Conservation (phyloP, 2,888 invertebrate genomes). For the Zygothrica quintamaculata region DNA sequence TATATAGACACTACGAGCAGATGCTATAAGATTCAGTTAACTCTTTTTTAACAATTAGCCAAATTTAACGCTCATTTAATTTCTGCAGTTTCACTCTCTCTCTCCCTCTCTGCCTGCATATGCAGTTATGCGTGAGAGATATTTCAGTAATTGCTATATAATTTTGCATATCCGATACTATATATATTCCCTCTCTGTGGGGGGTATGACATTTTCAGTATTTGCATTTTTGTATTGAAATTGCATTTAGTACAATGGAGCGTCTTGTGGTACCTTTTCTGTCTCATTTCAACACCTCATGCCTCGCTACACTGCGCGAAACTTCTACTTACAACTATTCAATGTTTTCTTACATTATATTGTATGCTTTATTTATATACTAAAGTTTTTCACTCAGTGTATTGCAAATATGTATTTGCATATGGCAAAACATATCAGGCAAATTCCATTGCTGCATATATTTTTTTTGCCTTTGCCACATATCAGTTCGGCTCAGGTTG, state of each 20-base stretch:
- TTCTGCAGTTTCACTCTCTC: slow-evolving; percentile 48
- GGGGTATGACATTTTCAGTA: slow-evolving; percentile 2
- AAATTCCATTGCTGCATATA: slow-evolving; percentile 49
- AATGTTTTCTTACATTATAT: not conserved
- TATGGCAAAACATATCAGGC: slow-evolving; percentile 72
- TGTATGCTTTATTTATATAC: not conserved
- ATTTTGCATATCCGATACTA: not conserved
- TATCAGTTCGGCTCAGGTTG: slow-evolving; percentile 34
- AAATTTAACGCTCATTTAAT: slow-evolving; percentile 68
- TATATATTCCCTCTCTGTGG: slow-evolving; percentile 14
- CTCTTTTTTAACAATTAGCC: slow-evolving; percentile 27
- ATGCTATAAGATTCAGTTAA: too few relatives aligned
- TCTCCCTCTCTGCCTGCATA: too few relatives aligned
- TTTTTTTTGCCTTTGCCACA: slow-evolving; percentile 40
- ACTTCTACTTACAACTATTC: too few relatives aligned
- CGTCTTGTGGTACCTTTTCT: slow-evolving; percentile 1
- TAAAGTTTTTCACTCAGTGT: slow-evolving; percentile 47
- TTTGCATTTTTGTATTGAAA: not conserved
- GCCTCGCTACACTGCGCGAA: slow-evolving; percentile 13
- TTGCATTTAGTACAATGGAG: slow-evolving; percentile 8
- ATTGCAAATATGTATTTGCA: slow-evolving; percentile 59
- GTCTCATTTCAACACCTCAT: slow-evolving; percentile 22
- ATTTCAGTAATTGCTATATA: slow-evolving; percentile 35
- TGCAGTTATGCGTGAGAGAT: slow-evolving; percentile 33
- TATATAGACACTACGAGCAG: too few relatives aligned